Evolutionary conservation across 2,888 invertebrate genomes (phyloP), one percentile per base, ranked within the genome.

Genomic region (Acholoe squamosa): DNA sequence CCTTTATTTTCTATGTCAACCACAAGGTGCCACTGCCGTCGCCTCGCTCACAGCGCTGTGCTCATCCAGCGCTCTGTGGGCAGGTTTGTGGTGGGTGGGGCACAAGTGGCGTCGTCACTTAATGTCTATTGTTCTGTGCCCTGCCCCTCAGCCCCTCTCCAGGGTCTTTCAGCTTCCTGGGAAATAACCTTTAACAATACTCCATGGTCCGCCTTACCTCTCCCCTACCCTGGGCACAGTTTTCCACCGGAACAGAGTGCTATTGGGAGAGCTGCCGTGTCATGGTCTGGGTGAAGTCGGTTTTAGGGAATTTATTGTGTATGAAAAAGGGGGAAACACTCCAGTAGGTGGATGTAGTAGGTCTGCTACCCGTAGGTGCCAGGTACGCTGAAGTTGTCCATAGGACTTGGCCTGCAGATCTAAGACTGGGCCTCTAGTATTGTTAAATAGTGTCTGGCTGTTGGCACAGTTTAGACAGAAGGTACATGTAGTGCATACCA

Each of bases 151-250:
- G 71, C 71, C 71, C 71, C 25, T 25, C 25, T 25, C 71, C 61
- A 19, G 31, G 25, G 25, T 14, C 71, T 22, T 25, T 71, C 71
- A 71, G 25, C 71, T 71, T 71, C 71, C 71, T 71, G 71, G 71
- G 71, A 71, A 71, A 71, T 71, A 71, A n/a, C 25, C 19, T 71
- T 28, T 28, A 71, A 71, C 71, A 71, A 71, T 71, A 25, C 71
- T 14, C n/a, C 71, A n/a, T 71, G 71, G 71, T 71, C 71, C 71
- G 25, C 14, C 71, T 25, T 25, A 71, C 25, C 28, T 71, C 31
- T 67, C 31, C 31, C 31, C 71, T 28, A 28, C 71, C 71, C 61
- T 19, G 19, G 61, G 12, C 61, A 19, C 61, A n/a, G 22, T 1
- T 28, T 25, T 28, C 12, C 28, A 71, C 71, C 71, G 28, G 25